phyloP scores from a whole-genome alignment of 2,888 invertebrate species.

The Phasia obesa region DNA sequence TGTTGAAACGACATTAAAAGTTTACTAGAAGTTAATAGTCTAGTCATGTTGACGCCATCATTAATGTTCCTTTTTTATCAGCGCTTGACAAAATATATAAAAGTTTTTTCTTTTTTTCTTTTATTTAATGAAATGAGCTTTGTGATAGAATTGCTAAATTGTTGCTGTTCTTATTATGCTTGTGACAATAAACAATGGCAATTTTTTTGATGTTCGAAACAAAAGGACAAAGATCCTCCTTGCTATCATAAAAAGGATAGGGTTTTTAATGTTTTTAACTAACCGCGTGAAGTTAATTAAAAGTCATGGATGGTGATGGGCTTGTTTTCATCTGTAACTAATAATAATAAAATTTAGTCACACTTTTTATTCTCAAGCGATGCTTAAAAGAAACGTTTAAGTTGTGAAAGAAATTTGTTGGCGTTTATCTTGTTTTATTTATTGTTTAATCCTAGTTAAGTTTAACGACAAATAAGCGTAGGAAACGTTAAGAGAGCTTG shows the following conservation, averaged over 20 bases:
- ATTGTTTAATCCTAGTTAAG: no score
- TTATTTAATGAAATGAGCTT: constrained; percentile 20
- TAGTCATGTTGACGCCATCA: constrained; percentile 62
- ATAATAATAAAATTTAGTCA: no score
- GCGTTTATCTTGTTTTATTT: no score
- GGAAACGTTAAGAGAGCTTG: no score
- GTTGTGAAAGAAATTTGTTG: no score
- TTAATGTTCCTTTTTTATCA: constrained; percentile 13
- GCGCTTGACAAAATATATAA: background rate
- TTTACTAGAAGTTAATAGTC: constrained; percentile 65
- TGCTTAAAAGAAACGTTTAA: no score
- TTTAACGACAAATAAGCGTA: no score
- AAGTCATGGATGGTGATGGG: no score
- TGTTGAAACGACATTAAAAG: constrained; percentile 50
- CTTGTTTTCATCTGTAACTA: no score
- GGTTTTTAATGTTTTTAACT: no score
- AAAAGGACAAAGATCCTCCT: constrained; percentile 18
- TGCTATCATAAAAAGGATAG: background rate
- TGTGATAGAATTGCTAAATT: constrained; percentile 45
- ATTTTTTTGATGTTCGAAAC: constrained; percentile 4
- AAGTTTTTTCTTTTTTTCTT: background rate
- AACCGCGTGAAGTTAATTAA: no score
- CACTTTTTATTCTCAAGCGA: no score
- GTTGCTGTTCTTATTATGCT: constrained; percentile 28
- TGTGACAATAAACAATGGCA: constrained; percentile 20